Evolutionary conservation across 2,113 vertebrate species (phyloP).

Genomic region (Dromiciops gliroides): DNA sequence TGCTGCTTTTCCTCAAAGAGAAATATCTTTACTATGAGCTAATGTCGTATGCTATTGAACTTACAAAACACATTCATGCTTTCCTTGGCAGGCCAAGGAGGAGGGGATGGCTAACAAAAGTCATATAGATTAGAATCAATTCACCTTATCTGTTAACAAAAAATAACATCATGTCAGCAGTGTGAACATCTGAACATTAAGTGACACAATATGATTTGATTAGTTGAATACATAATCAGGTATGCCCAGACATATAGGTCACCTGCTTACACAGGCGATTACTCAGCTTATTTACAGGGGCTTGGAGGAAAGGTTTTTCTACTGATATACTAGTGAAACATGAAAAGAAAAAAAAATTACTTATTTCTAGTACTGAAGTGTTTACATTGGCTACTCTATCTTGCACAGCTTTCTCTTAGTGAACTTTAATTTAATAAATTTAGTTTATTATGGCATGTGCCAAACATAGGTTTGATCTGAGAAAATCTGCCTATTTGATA

Average conservation of each 20-base stretch:
- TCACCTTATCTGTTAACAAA: conserved; percentile 71
- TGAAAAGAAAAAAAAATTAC: not conserved
- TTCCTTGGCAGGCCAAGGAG: conserved; percentile 52
- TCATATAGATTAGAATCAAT: conserved; percentile 73
- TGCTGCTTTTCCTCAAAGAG: not conserved
- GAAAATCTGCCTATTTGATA: not conserved
- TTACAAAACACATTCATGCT: conserved; percentile 59
- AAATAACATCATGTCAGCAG: conserved; percentile 70
- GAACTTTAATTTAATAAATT: not conserved
- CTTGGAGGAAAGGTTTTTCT: conserved; percentile 60
- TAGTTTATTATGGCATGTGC: not conserved
- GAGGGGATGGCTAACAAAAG: conserved; percentile 72
- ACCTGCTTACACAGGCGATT: conserved; percentile 75
- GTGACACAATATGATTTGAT: conserved; percentile 73
- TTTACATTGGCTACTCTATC: fast-evolving
- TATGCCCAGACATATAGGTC: conserved; percentile 74
- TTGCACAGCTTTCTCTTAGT: not conserved
- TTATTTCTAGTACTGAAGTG: not conserved
- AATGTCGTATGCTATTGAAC: conserved; percentile 42
- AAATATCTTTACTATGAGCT: conserved; percentile 58
- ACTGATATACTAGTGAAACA: not conserved
- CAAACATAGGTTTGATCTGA: not conserved
- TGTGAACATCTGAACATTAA: conserved; percentile 54
- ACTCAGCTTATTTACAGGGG: conserved; percentile 63
- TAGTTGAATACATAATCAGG: conserved; percentile 79